Base-by-base conservation (phyloP, 2,797 vertebrate genomes). In the Allobates femoralis region DNA sequence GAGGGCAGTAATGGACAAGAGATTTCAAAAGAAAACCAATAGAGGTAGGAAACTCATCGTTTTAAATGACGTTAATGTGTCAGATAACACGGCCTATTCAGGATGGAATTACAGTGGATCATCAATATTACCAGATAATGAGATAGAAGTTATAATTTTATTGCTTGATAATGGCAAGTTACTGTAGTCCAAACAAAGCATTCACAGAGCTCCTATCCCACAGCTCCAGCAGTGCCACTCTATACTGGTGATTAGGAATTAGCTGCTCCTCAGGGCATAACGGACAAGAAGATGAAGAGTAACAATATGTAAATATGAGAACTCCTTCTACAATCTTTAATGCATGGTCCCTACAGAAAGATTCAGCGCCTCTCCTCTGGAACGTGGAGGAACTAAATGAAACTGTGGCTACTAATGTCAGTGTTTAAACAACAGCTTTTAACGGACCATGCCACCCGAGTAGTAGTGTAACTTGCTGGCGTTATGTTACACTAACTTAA, bases 1-100 rank as follows among this genome's bases (percentile, higher is more conserved):
- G 78, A 64, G 58, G 78, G 58, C 58, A 80, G 78, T 37, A 64
- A 19, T 50, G 18, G n/a, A 34, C 2, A 64, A 46, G 37, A 50
- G 3, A 30, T 74, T n/a, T 15, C 26, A 50, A n/a, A 74, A 41
- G 0, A 67, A 34, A 34, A 6, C 16, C 2, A 10, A 21, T 18
- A 67, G 16, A 34, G 3, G 15, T 66, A 66, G 64, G 16, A 32
- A 66, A 34, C 5, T 16, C 12, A 32, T 14, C 56, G 21, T 71
- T 21, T 28, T 67, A 67, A 15, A 60, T 26, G n/a, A 26, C 28
- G 16, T 66, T 19, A 32, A n/a, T 66, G 15, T 66, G 15, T 30
- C 34, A 34, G 3, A 37, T 69, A 11, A 23, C 19, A 5, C 23
- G 21, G 64, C 18, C 18, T 8, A 11, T 3, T 30, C 32, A 0